Percentiles rank a stretch among this genome's conserved stretches.
Evolutionary conservation across 2,888 invertebrate genomes (phyloP).

Genomic region (Euspilapteryx auroguttella): DNA sequence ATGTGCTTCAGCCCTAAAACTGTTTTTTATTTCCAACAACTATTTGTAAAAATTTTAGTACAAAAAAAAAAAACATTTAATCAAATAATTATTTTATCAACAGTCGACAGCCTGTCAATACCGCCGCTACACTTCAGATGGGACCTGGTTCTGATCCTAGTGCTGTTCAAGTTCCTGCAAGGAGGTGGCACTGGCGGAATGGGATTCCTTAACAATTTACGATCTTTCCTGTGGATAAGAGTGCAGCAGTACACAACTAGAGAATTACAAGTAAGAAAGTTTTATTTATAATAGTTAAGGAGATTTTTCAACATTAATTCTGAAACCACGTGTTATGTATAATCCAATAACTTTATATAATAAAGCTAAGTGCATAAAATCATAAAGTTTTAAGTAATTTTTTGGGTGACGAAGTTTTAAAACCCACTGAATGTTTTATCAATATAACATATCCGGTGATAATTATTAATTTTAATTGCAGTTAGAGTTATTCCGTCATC

Average conservation of each 20-base stretch:
- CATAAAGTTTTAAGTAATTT: too few relatives aligned
- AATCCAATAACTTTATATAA: too few relatives aligned
- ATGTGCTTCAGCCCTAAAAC: too few relatives aligned
- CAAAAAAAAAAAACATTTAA: too few relatives aligned
- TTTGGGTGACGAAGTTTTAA: too few relatives aligned
- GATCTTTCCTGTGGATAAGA: slow-evolving; percentile 92
- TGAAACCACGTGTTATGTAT: too few relatives aligned
- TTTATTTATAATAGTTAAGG: slow-evolving; percentile 1
- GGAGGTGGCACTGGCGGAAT: slow-evolving; percentile 92
- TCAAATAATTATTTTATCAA: too few relatives aligned
- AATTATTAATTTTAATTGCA: slow-evolving; percentile 26
- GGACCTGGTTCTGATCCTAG: slow-evolving; percentile 88
- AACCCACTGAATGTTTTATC: too few relatives aligned
- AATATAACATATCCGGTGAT: slow-evolving; percentile 16
- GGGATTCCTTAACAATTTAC: slow-evolving; percentile 90
- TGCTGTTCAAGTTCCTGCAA: slow-evolving; percentile 88
- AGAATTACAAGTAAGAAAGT: slow-evolving; percentile 73
- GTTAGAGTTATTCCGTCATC: slow-evolving; percentile 82
- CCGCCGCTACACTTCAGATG: slow-evolving; percentile 72
- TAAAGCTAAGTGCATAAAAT: too few relatives aligned
- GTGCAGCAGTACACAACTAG: slow-evolving; percentile 95
- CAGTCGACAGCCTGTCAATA: slow-evolving; percentile 80
- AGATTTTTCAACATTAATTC: too few relatives aligned
- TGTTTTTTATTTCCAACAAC: too few relatives aligned
- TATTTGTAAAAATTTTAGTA: too few relatives aligned